These are phyloP conservation scores for Labia minor DNA, from an alignment of 2,888 invertebrate genomes.

Conservation along the genomic window DNA sequence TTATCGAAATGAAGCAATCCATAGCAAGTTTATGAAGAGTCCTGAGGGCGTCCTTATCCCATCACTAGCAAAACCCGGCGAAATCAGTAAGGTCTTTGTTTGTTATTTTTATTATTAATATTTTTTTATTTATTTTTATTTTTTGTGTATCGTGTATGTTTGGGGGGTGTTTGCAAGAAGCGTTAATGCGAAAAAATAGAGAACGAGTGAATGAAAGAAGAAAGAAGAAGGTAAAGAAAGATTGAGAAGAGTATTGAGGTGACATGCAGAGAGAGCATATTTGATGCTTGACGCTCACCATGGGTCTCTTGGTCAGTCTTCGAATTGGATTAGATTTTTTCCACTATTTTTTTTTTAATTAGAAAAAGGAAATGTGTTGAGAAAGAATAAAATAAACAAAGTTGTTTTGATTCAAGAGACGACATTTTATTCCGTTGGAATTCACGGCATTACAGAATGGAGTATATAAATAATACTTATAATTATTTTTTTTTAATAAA, in stretches of 20 bases:
- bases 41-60: slow-evolving; percentile 65
- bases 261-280: background rate
- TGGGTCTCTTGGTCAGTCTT: background rate
- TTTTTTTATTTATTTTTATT: no score
- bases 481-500: slow-evolving; percentile 23
- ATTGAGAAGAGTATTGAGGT: background rate
- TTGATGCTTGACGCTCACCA: background rate
- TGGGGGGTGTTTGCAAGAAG: background rate
- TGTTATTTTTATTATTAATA: background rate
- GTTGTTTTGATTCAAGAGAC: background rate
- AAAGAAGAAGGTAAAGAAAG: slow-evolving; percentile 13
- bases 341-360: background rate
- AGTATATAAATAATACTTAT: slow-evolving; percentile 23
- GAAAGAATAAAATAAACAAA: slow-evolving; percentile 25
- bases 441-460: background rate
- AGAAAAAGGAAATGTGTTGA: background rate
- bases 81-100: slow-evolving; percentile 30
- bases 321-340: background rate
- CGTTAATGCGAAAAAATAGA: slow-evolving; percentile 1
- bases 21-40: slow-evolving; percentile 18
- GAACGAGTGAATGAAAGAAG: background rate
- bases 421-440: slow-evolving; percentile 13
- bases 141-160: background rate
- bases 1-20: background rate
- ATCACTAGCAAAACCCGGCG: slow-evolving; percentile 41